Base-by-base conservation (phyloP, 37 sponge, comb jelly and placozoan genomes). In the Hormiphora californensis region DNA sequence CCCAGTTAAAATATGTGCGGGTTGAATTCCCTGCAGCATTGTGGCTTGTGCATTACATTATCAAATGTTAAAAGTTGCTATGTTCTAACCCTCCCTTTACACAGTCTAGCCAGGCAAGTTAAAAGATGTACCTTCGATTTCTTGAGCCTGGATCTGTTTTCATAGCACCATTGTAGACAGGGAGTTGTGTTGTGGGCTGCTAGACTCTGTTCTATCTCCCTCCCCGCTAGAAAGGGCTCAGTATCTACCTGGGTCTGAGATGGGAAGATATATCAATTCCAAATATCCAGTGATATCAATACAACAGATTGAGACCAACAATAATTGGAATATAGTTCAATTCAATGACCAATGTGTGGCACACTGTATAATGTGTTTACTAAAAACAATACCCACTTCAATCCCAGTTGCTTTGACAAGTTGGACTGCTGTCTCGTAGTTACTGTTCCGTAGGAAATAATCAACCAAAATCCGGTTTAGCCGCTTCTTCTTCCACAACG, bases 161-260 rank as follows among this genome's bases (percentile, higher is more conserved):
- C 95, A 23, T 91, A 87, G 88, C 99, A 97, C 93, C 93, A 97
- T 0, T 86, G 87, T 33, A 97, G 85, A 53, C 99, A 98, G 21
- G 94, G 95, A 2, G 54, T 89, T 1, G 93, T 93, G 87, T 98
- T 63, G 85, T 90, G 92, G 9, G 37, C 69, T 3, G 35, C 51
- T 31, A 98, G 86, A 31, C 88, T 92, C 0, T 90, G 90, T 54
- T 98, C 99, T 39, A 98, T 91, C 30, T 86, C 90, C 63, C 94
- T 89, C 19, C 92, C 91, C 63, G 87, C 87, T 38, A 88, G 78
- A 61, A 95, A 98, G 40, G 95, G 81, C 21, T 91, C 95, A 0
- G 90, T 88, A 55, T 98, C 95, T 19, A 94, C 95, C 0, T 94
- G 90, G 2, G 90, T 85, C 94, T 93, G 40, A 27, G 51, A 53